phyloP scores from a whole-genome alignment of 2,113 vertebrate species.

The Erpornis zantholeuca region DNA sequence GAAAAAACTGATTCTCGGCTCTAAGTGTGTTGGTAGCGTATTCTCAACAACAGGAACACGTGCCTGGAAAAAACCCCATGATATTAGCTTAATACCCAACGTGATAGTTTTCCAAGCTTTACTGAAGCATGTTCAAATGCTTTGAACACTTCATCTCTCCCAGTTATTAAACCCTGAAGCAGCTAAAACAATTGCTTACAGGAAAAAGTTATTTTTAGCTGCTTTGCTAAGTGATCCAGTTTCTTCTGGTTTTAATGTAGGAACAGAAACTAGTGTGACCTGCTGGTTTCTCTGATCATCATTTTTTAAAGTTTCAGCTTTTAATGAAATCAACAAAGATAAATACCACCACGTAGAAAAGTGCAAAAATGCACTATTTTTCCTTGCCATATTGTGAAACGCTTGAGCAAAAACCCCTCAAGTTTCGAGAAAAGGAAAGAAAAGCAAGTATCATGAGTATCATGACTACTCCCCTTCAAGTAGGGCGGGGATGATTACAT shows the following conservation, averaged over 20 bases:
- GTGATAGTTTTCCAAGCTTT: neutral
- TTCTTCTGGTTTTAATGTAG: neutral
- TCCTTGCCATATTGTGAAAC: neutral
- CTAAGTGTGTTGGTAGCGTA: neutral
- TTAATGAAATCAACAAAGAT: neutral
- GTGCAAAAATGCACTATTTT: neutral
- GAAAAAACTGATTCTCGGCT: neutral
- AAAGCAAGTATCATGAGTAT: neutral
- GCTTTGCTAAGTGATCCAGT: neutral
- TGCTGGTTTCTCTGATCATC: neutral
- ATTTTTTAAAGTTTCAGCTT: neutral
- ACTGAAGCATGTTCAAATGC: neutral
- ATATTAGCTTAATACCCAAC: neutral
- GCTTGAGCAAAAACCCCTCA: neutral
- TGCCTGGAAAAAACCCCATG: neutral
- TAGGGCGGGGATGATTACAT: fast-evolving
- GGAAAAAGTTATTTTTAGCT: neutral
- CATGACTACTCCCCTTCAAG: fast-evolving
- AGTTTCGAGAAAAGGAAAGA: neutral
- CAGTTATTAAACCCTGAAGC: neutral
- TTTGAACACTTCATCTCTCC: neutral
- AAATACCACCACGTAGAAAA: neutral
- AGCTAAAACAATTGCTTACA: neutral
- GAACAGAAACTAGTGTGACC: neutral
- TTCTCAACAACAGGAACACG: fast-evolving